Conservation (phyloP, 2,888 invertebrate species). For the Eulithis prunata region DNA sequence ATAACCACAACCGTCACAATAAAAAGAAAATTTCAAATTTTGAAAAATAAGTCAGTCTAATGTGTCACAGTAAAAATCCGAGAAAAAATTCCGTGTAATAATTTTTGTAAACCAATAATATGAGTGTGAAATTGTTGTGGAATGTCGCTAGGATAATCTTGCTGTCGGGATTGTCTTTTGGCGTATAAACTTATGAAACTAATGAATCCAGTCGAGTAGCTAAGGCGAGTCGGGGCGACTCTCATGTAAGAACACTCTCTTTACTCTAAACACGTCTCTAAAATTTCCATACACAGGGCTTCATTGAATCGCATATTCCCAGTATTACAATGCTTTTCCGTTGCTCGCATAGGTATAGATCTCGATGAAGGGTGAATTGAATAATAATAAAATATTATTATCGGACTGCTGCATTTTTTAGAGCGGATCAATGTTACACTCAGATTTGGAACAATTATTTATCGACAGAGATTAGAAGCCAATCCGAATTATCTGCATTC, state of each 20-base stretch:
- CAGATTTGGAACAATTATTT: slow-evolving; percentile 7
- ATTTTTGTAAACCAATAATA: slow-evolving; percentile 51
- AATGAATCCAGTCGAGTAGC: slow-evolving; percentile 12
- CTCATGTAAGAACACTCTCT: slow-evolving; percentile 5
- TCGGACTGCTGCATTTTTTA: too few relatives aligned
- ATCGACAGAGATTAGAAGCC: too few relatives aligned
- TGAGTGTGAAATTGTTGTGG: slow-evolving; percentile 74
- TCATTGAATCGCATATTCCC: too few relatives aligned
- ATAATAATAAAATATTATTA: too few relatives aligned
- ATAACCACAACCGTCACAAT: slow-evolving; percentile 21
- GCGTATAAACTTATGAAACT: slow-evolving; percentile 45
- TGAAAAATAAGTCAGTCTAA: slow-evolving; percentile 44
- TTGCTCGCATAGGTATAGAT: too few relatives aligned
- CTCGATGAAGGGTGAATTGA: too few relatives aligned
- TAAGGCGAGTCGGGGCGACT: slow-evolving; percentile 7
- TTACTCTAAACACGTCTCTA: too few relatives aligned
- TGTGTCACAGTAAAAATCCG: slow-evolving; percentile 17
- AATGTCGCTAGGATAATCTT: slow-evolving; percentile 72
- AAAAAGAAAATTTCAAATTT: slow-evolving; percentile 56
- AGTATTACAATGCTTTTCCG: too few relatives aligned
- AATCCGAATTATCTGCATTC: too few relatives aligned
- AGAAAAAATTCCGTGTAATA: slow-evolving; percentile 38
- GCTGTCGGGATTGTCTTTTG: slow-evolving; percentile 68
- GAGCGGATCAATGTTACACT: background rate
- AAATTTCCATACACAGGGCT: too few relatives aligned